Base-by-base conservation (phyloP, 2,113 vertebrate species). In the Mionectes macconnelli region DNA sequence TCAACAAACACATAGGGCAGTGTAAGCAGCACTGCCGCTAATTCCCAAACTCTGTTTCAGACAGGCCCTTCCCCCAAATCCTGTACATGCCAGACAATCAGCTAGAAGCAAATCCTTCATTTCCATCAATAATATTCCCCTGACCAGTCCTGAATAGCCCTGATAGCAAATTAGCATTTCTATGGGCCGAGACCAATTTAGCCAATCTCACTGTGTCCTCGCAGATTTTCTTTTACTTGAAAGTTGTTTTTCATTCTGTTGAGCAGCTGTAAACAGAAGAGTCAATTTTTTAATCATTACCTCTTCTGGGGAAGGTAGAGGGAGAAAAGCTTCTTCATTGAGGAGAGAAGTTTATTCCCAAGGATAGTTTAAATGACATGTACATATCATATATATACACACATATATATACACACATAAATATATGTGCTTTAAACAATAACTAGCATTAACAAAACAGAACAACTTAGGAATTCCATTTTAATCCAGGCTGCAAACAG, bases 61-160 rank as follows among this genome's bases (percentile, higher is more conserved):
- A 81, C 80, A 82, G 63, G 44, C 91, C 95, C 94, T 89, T 93
- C 95, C 94, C 94, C 91, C 93, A 96, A 95, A 94, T 95, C 91
- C 95, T 49, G 25, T 50, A 76, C 30, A 64, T 19, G 25, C 35
- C 57, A 92, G 73, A 94, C 73, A 91, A 81, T 91, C 89, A 84
- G 77, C 69, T 67, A 92, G 73, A 94, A 91, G 84, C 77, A 96
- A 96, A 94, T 94, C 91, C 93, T 96, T 84, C 59, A 78, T 82
- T 94, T 96, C 95, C 89, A 94, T 94, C 92, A 95, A 72, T 97
- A 96, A 96, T 93, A 97, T 94, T 94, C 93, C 89, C 89, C 80
- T 94, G 86, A 92, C 91, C 95, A 87, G 76, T 84, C 93, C 86
- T 95, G 93, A 97, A 96, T 91, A 93, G 94, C 64, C 66, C 68